Evolutionary conservation across 2,113 vertebrate species (phyloP), one percentile per base, ranked within the genome.

Genomic region (Gnathonemus longibarbis): DNA sequence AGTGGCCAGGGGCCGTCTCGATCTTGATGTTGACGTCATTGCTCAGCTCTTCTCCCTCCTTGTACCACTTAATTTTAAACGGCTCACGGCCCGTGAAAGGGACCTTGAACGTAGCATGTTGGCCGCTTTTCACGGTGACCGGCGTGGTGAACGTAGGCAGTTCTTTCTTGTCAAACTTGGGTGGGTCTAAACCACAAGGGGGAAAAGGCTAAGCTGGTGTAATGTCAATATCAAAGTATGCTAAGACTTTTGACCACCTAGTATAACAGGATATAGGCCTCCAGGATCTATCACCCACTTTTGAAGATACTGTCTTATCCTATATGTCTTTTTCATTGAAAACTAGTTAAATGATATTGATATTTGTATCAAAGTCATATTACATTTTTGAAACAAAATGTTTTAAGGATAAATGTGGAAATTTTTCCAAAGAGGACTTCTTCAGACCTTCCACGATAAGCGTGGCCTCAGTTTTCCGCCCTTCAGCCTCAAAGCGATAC

Each of bases 401-500:
- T 77, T 80, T 80, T 17, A 80, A 19, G 74, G 74, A 80, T 80
- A 42, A 42, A 80, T 19, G 35, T 80, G 74, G 6, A 39, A 42
- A 2, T 6, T 80, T 15, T 42, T 17, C 15, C 17, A 19, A 66
- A 3, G 8, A 13, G 5, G 19, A 62, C 8, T 42, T 58, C 77
- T 90, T 88, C 89, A 95, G 50, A 97, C 97, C 96, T 91, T 95
- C 95, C 92, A 97, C 93, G 19, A 93, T 92, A 91, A 97, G 93
- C 3, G 91, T 88, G 13, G 96, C 94, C 90, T 97, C 95, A 0
- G 95, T 97, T 91, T 94, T 96, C 46, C 96, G 94, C 9, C 94
- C 94, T 86, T 97, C 96, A 39, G 96, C 96, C 90, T 96, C 96
- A 93, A 98, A 98, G 90, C 95, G 95, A 91, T 98, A 98, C 94